A percentile compares a stretch with the other conserved stretches of the same genome.
phyloP scores from a whole-genome alignment of 2,113 vertebrate species.

The Tiliqua scincoides region DNA sequence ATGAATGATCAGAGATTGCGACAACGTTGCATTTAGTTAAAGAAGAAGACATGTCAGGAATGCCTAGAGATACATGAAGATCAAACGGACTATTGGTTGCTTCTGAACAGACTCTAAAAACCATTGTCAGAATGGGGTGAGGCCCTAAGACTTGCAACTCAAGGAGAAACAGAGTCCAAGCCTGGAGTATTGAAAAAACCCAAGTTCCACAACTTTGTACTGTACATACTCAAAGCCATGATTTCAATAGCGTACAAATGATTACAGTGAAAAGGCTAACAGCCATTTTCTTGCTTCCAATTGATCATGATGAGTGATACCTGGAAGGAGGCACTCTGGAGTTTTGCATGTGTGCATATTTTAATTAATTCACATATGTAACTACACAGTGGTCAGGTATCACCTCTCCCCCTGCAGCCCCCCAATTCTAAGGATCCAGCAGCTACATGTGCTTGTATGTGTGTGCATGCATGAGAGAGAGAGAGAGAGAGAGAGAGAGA shows the following conservation, averaged over 20 bases:
- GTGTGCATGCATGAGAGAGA: no score
- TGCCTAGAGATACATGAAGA: neutral
- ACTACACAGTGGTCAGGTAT: neutral
- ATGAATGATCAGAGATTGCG: constrained; percentile 28
- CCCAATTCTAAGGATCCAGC: neutral
- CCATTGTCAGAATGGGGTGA: neutral
- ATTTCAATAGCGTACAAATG: neutral
- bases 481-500: neutral
- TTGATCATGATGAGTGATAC: constrained; percentile 17
- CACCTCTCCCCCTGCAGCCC: no score
- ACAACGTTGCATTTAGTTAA: constrained; percentile 8
- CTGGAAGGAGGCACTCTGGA: neutral
- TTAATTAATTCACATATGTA: neutral
- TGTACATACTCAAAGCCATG: constrained; percentile 1
- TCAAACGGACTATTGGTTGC: neutral
- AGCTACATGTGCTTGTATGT: neutral
- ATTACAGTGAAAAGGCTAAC: constrained; percentile 1
- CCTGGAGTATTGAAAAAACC: neutral
- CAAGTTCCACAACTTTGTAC: neutral
- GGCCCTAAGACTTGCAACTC: neutral
- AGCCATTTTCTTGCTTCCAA: constrained; percentile 33
- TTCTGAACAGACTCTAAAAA: neutral
- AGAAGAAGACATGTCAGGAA: neutral
- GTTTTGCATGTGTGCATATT: neutral
- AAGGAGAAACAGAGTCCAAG: neutral